Percentiles rank a stretch among this genome's conserved stretches.
These are phyloP conservation scores for Cephus runcator DNA, from an alignment of 2,888 invertebrate species.

Conservation along the genomic window DNA sequence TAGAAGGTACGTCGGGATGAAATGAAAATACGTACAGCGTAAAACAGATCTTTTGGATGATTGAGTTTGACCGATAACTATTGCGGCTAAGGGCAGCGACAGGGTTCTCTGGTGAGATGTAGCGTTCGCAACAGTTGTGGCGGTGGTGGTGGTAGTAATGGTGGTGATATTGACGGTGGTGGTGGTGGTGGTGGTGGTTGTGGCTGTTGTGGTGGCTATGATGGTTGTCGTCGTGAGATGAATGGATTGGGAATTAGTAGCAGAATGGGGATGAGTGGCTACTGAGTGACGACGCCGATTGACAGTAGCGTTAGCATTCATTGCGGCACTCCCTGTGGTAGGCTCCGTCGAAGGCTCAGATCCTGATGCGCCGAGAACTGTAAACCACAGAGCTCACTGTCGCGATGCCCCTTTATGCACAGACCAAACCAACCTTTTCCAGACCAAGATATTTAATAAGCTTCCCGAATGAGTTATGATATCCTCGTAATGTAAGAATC, in stretches of 20 bases:
- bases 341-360: slow-evolving; percentile 52
- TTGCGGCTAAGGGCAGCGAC: slow-evolving; percentile 75
- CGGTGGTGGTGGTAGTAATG: slow-evolving; percentile 39
- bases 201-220: slow-evolving; percentile 32
- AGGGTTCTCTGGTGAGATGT: slow-evolving; percentile 75
- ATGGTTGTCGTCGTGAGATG: slow-evolving; percentile 52
- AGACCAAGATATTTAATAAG: neutral
- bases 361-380: slow-evolving; percentile 60
- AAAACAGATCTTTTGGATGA: slow-evolving; percentile 64
- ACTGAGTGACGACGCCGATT: slow-evolving; percentile 64
- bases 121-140: slow-evolving; percentile 55
- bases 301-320: slow-evolving; percentile 55
- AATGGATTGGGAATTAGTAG: slow-evolving; percentile 61
- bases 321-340: slow-evolving; percentile 49
- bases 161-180: slow-evolving; percentile 43
- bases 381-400: slow-evolving; percentile 52
- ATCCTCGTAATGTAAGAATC: neutral
- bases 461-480: neutral
- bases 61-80: slow-evolving; percentile 64
- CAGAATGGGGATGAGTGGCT: slow-evolving; percentile 62
- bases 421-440: neutral
- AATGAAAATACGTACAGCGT: slow-evolving; percentile 65
- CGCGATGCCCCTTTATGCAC: neutral
- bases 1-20: neutral
- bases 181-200: slow-evolving; percentile 35